Evolutionary conservation across 2,888 invertebrate species (phyloP).

Genomic region (Amitus sp.): DNA sequence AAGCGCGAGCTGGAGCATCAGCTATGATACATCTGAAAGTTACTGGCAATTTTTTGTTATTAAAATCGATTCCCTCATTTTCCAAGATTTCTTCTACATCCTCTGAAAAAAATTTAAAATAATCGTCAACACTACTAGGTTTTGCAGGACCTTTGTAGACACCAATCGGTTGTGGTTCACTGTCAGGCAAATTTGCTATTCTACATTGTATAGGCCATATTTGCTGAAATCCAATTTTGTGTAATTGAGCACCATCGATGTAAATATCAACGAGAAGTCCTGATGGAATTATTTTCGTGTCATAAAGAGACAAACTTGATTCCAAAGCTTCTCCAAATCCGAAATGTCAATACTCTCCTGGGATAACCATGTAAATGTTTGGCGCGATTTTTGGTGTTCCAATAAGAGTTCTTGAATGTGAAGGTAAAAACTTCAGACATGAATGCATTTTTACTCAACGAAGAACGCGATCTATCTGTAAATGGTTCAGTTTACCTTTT

Average conservation of each 20-base stretch:
- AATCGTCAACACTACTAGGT: constrained; percentile 13
- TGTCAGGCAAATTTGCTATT: constrained; percentile 15
- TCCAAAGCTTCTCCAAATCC: too few relatives aligned
- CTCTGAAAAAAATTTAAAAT: constrained; percentile 19
- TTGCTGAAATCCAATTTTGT: not conserved
- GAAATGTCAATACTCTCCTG: too few relatives aligned
- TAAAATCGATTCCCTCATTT: constrained; percentile 14
- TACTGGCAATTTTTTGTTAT: constrained; percentile 9
- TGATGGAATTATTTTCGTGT: too few relatives aligned
- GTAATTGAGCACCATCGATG: constrained; percentile 9
- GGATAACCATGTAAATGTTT: too few relatives aligned
- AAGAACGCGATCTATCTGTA: too few relatives aligned
- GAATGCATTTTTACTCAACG: too few relatives aligned
- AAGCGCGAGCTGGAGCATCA: constrained; percentile 35
- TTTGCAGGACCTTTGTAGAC: constrained; percentile 18
- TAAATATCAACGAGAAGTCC: constrained; percentile 9
- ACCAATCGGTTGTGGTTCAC: constrained; percentile 18
- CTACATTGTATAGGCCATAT: constrained; percentile 31
- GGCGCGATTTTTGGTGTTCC: too few relatives aligned
- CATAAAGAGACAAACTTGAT: too few relatives aligned
- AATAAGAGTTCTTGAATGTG: too few relatives aligned
- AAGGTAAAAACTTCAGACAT: too few relatives aligned
- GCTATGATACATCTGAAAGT: constrained; percentile 26
- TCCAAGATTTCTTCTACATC: constrained; percentile 9
- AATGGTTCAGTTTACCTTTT: too few relatives aligned